Percentiles rank a stretch among this genome's conserved stretches.
phyloP scores from a whole-genome alignment of 2,888 invertebrate genomes.

The Trichogramma dendrolimi region DNA sequence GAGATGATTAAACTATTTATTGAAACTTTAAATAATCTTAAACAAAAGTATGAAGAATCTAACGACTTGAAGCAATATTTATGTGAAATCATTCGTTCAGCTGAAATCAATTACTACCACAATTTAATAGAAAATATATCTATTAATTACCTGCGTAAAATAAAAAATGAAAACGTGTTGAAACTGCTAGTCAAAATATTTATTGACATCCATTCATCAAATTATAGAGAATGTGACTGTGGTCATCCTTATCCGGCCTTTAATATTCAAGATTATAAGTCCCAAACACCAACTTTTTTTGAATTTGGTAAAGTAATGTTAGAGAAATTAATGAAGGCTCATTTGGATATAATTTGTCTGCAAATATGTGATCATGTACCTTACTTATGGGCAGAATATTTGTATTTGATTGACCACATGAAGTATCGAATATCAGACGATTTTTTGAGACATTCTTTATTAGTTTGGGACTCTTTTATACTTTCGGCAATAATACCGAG shows the following conservation, averaged over 20 bases:
- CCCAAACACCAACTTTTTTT: slow-evolving; percentile 53
- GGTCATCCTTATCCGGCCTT: slow-evolving; percentile 58
- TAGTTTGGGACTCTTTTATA: slow-evolving; percentile 59
- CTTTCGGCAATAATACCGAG: slow-evolving; percentile 57
- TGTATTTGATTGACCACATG: slow-evolving; percentile 47
- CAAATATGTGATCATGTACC: slow-evolving; percentile 61
- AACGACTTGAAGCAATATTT: slow-evolving; percentile 37
- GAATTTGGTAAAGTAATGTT: slow-evolving; percentile 59
- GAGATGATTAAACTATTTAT: slow-evolving; percentile 35
- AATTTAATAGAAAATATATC: slow-evolving; percentile 40
- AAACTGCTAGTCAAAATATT: slow-evolving; percentile 55
- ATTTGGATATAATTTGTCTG: slow-evolving; percentile 54
- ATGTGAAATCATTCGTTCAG: slow-evolving; percentile 41
- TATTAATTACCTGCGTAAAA: slow-evolving; percentile 31
- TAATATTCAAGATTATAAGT: slow-evolving; percentile 14
- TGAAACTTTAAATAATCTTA: slow-evolving; percentile 34
- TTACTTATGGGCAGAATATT: slow-evolving; percentile 61
- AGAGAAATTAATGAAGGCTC: slow-evolving; percentile 54
- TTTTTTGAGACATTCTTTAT: slow-evolving; percentile 58
- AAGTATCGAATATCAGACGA: slow-evolving; percentile 45
- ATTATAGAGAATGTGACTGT: slow-evolving; percentile 58
- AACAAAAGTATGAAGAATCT: slow-evolving; percentile 35
- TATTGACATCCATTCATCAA: slow-evolving; percentile 56
- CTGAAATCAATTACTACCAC: slow-evolving; percentile 44
- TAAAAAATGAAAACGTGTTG: slow-evolving; percentile 33